Conservation (phyloP, 1,140 invertebrate species). For the Micrasema longulum region DNA sequence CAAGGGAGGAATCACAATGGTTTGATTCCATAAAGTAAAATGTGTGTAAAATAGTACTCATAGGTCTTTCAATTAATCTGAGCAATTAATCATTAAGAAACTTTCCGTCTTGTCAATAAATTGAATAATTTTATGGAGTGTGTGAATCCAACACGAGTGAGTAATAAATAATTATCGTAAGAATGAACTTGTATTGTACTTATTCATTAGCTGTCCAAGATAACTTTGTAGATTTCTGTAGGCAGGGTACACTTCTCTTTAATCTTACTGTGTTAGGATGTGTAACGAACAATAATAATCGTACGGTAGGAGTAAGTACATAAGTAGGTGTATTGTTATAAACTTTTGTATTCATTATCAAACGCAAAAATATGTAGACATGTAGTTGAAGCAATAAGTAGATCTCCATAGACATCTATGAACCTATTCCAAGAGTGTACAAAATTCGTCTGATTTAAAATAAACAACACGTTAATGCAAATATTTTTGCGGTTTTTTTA, state of each 20-base stretch:
- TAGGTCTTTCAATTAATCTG: conserved; percentile 30
- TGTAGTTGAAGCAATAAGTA: conserved; percentile 53
- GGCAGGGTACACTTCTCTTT: conserved; percentile 54
- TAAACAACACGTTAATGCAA: background rate
- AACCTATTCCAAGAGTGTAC: conserved; percentile 3
- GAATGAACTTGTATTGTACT: conserved; percentile 16
- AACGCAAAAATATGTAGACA: conserved; percentile 51
- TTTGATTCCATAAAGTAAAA: no score
- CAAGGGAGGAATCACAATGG: no score
- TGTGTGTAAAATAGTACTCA: no score
- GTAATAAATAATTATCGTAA: conserved; percentile 4
- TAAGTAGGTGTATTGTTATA: conserved; percentile 50
- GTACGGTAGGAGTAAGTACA: conserved; percentile 44
- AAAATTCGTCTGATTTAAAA: conserved; percentile 8
- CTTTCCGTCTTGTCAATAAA: conserved; percentile 28
- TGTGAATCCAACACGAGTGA: conserved; percentile 17
- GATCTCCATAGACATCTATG: conserved; percentile 16
- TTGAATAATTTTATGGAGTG: conserved; percentile 3
- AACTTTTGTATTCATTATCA: conserved; percentile 54
- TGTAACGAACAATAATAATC: conserved; percentile 56
- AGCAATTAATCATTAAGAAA: conserved; percentile 35
- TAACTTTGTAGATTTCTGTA: conserved; percentile 50
- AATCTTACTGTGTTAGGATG: conserved; percentile 53
- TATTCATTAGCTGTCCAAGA: conserved; percentile 50
- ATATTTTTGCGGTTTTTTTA: background rate